Conservation (phyloP, 2,113 vertebrate genomes). For the Bufo gargarizans region DNA sequence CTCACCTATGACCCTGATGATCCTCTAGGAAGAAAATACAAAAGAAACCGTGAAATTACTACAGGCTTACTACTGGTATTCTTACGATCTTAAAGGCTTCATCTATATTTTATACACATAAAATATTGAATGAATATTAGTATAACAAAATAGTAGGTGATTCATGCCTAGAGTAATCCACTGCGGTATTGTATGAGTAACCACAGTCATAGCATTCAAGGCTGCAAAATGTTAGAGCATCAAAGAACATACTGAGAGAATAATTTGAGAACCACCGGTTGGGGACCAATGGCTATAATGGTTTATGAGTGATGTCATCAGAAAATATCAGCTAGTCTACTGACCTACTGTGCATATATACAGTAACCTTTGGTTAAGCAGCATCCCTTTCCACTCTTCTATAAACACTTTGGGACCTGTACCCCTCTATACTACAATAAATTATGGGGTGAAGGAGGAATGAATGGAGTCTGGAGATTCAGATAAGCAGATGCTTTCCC, state of each 20-base stretch:
- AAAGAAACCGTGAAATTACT: neutral
- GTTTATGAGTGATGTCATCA: neutral
- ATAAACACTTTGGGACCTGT: no score
- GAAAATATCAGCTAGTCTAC: no score
- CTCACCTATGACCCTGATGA: neutral
- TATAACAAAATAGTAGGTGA: neutral
- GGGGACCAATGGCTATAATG: no score
- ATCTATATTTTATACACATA: neutral
- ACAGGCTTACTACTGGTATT: neutral
- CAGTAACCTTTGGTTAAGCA: no score
- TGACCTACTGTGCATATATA: no score
- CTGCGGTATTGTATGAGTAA: neutral
- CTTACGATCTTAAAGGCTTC: neutral
- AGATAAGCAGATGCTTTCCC: neutral
- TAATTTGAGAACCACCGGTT: no score
- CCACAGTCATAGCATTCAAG: neutral
- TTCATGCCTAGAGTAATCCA: neutral
- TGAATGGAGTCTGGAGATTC: neutral
- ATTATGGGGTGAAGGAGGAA: neutral
- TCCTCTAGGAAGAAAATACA: neutral
- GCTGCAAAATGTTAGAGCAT: no score
- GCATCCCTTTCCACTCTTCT: no score
- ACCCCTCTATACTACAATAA: no score
- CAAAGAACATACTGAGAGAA: no score
- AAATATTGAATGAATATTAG: neutral